Evolutionary conservation across 2,113 vertebrate species (phyloP).

Genomic region (Onychorhynchus coronatus): DNA sequence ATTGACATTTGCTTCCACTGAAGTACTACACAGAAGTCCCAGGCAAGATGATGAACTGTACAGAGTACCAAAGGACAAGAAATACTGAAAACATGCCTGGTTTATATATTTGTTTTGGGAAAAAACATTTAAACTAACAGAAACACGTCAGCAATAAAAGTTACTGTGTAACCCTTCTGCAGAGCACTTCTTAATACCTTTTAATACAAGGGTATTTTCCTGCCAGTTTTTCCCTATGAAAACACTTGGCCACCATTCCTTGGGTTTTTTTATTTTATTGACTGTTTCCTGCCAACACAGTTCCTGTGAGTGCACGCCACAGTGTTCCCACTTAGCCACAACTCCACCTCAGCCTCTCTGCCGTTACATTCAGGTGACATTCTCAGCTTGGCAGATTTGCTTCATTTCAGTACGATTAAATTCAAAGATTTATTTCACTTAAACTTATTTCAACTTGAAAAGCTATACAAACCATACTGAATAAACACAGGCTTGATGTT

Average conservation of each 20-base stretch:
- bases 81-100: not conserved
- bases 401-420: not conserved
- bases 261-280: not conserved
- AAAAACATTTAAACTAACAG: not conserved
- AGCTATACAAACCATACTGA: not conserved
- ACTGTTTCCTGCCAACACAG: not conserved
- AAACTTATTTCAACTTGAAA: not conserved
- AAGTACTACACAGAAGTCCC: not conserved
- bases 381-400: not conserved
- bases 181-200: not conserved
- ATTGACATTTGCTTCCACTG: not conserved
- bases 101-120: not conserved
- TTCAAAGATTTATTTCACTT: not conserved
- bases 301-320: not conserved
- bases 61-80: not conserved
- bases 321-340: not conserved
- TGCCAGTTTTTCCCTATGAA: slow-evolving; percentile 1
- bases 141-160: not conserved
- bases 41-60: not conserved
- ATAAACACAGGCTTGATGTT: not conserved
- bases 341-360: not conserved
- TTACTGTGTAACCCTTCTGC: not conserved
- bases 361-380: not conserved
- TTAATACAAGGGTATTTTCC: not conserved
- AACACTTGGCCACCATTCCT: not conserved